These are phyloP conservation scores for Pygmarrhopalites habei DNA, from an alignment of 1,140 invertebrate species.

Conservation along the genomic window DNA sequence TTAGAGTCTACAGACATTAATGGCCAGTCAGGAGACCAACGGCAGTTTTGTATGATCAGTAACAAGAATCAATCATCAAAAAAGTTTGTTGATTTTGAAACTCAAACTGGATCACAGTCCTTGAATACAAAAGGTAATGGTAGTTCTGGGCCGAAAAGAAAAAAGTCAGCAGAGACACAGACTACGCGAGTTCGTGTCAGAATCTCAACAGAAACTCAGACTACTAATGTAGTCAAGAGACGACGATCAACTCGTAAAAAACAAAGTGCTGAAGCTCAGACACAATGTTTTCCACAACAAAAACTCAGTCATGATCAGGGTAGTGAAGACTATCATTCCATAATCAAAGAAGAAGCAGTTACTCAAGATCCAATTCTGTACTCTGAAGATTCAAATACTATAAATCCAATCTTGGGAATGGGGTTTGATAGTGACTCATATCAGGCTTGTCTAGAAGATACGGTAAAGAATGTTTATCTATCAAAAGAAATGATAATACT, in stretches of 20 bases:
- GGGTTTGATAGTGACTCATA: background rate
- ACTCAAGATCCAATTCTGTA: too few species aligned
- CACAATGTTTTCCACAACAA: slow-evolving; percentile 16
- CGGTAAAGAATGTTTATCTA: too few species aligned
- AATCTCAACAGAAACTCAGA: slow-evolving; percentile 29
- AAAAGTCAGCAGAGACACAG: slow-evolving; percentile 29
- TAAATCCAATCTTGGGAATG: background rate
- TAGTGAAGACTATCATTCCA: too few species aligned
- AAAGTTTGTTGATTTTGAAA: slow-evolving; percentile 20
- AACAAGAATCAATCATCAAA: background rate
- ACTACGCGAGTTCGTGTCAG: slow-evolving; percentile 16
- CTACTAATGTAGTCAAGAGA: slow-evolving; percentile 21
- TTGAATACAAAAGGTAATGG: background rate
- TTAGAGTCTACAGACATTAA: background rate
- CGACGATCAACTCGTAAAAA: slow-evolving; percentile 20
- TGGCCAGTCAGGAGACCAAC: background rate
- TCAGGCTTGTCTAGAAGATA: too few species aligned
- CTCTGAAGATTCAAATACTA: background rate
- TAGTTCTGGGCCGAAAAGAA: slow-evolving; percentile 9
- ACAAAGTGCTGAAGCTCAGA: slow-evolving; percentile 22
- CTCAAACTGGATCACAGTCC: slow-evolving; percentile 14
- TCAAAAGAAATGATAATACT: too few species aligned
- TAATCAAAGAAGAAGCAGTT: too few species aligned
- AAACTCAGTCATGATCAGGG: too few species aligned
- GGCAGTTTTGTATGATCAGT: background rate